A percentile compares a stretch with the other conserved stretches of the same genome.
These are phyloP conservation scores for Orussus abietinus DNA, from an alignment of 1,140 invertebrate genomes.

Conservation along the genomic window DNA sequence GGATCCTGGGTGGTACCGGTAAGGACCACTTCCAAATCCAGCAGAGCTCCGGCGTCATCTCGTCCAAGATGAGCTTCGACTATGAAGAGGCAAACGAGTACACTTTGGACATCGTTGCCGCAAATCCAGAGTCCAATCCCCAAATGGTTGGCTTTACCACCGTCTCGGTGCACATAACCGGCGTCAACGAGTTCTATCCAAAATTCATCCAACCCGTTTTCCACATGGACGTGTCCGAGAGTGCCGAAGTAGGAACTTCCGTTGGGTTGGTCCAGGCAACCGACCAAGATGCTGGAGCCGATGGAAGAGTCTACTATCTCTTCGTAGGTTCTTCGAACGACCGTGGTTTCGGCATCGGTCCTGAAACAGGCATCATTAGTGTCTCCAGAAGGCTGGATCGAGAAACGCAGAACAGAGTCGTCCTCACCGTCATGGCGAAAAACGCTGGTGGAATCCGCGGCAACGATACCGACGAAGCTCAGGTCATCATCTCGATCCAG, in stretches of 20 bases:
- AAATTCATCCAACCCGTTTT: slow-evolving; percentile 89
- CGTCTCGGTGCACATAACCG: slow-evolving; percentile 75
- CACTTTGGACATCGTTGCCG: slow-evolving; percentile 75
- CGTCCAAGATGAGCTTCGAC: slow-evolving; percentile 76
- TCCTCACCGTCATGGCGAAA: slow-evolving; percentile 90
- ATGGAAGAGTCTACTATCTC: slow-evolving; percentile 87
- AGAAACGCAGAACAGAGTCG: slow-evolving; percentile 86
- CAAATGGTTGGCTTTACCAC: slow-evolving; percentile 71
- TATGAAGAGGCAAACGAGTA: slow-evolving; percentile 82
- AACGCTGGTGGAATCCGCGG: slow-evolving; percentile 88
- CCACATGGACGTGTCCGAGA: slow-evolving; percentile 91
- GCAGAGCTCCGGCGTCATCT: slow-evolving; percentile 70
- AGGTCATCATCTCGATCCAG: slow-evolving; percentile 88
- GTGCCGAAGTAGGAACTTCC: slow-evolving; percentile 78
- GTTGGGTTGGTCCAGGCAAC: slow-evolving; percentile 85
- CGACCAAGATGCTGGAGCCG: slow-evolving; percentile 87
- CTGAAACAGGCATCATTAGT: slow-evolving; percentile 77
- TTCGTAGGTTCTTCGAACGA: slow-evolving; percentile 92
- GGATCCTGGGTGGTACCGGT: slow-evolving; percentile 73
- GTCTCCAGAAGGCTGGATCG: slow-evolving; percentile 81
- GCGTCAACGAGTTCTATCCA: slow-evolving; percentile 90
- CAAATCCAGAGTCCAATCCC: slow-evolving; percentile 75
- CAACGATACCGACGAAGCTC: slow-evolving; percentile 93
- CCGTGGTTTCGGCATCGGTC: slow-evolving; percentile 83
- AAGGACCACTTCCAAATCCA: slow-evolving; percentile 76